Evolutionary conservation across 2,888 invertebrate species (phyloP).

Genomic region (Nomada ferruginata): DNA sequence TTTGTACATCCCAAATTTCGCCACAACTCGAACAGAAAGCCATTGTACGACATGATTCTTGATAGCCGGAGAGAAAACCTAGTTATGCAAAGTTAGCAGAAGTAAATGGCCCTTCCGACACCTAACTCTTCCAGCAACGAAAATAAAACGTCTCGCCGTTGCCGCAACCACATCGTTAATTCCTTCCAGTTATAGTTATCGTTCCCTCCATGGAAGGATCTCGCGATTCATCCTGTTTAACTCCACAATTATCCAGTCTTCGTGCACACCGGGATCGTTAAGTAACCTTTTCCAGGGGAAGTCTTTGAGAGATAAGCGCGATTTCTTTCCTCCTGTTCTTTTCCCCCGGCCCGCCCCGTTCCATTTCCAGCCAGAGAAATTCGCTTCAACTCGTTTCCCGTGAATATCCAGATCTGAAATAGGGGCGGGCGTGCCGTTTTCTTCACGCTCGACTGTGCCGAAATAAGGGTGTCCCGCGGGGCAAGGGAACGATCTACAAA

Average conservation of each 20-base stretch:
- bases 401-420: conserved; percentile 52
- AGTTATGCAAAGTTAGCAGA: too few species aligned
- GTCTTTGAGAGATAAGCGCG: conserved; percentile 29
- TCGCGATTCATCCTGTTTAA: conserved; percentile 8
- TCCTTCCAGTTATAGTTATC: conserved; percentile 15
- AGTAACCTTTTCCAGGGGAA: conserved; percentile 12
- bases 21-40: too few species aligned
- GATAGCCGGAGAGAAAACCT: too few species aligned
- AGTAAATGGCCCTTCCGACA: background rate
- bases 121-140: background rate
- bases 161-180: background rate
- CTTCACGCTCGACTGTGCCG: conserved; percentile 75
- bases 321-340: background rate
- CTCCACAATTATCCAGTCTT: conserved; percentile 29
- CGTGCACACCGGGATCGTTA: conserved; percentile 8
- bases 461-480: conserved; percentile 73
- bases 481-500: conserved; percentile 40
- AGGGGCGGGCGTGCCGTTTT: conserved; percentile 49
- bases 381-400: conserved; percentile 58
- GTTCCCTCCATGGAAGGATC: conserved; percentile 1
- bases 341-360: background rate
- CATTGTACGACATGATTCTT: too few species aligned
- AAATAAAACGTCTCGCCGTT: conserved; percentile 1
- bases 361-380: conserved; percentile 40
- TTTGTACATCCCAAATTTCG: too few species aligned